Evolutionary conservation across 2,113 vertebrate genomes (phyloP), one percentile per base, ranked within the genome.

Genomic region (Misgurnus anguillicaudatus): DNA sequence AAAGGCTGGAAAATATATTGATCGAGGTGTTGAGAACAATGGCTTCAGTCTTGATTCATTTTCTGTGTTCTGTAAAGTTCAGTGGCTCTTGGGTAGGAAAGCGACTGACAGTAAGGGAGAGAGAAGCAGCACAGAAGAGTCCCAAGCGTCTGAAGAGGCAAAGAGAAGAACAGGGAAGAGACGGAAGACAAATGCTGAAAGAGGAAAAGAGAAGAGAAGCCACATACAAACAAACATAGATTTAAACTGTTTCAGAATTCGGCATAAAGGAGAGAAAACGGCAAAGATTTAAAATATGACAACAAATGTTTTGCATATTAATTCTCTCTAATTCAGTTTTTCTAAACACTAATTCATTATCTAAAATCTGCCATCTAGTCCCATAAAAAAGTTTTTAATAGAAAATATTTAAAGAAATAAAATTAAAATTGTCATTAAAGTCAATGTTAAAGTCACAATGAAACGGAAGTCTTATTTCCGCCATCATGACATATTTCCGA

Each of bases 21-120:
- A 94, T 95, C 90, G 87, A 87, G 73, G 76, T 89, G 83, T 82
- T 89, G 89, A 90, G 91, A 94, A 88, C 87, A 93, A 90, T 89
- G 87, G 86, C 39, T 63, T 16, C 1, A 38, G 75, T 64, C 83
- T 88, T 82, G 86, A 90, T 90, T 90, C 82, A 86, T 88, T 78
- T 2, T 17, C 87, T 78, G 31, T 90, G 91, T 90, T 89, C 85
- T 65, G 47, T 79, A 38, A 48, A 79, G 64, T 68, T 73, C 39
- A 41, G 31, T 31, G 19, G 53, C 53, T 75, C 42, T 61, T 5
- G 31, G 36, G 63, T 66, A 75, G 53, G 72, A 68, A 75, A 42
- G 78, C 81, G 83, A 38, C 69, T 81, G 68, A 72, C 48, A 84
- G 76, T 82, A 70, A 79, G 75, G 78, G 82, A 84, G 36, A 60